phyloP scores from a whole-genome alignment of 2,113 vertebrate genomes.

The Neodon shergylaensis region DNA sequence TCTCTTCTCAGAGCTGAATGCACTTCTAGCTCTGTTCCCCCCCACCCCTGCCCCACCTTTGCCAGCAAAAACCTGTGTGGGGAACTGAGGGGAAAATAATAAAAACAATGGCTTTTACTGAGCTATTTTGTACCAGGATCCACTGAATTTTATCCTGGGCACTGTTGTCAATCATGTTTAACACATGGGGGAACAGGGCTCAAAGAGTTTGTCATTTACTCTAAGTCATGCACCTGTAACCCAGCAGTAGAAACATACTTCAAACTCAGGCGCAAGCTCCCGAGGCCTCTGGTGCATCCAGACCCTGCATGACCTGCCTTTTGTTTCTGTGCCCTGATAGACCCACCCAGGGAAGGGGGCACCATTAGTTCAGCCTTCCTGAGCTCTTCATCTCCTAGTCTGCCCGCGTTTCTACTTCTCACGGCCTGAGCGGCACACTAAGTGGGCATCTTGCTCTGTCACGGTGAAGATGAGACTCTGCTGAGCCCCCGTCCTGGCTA shows the following conservation, averaged over 20 bases:
- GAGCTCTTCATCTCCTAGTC: neutral
- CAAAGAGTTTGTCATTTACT: neutral
- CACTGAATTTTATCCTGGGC: neutral
- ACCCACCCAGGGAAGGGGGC: neutral
- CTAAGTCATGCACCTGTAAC: neutral
- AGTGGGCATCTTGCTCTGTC: neutral
- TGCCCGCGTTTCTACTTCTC: slow-evolving; percentile 2
- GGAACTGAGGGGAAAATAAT: neutral
- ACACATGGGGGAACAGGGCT: neutral
- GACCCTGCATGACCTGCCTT: neutral
- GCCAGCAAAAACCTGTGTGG: neutral
- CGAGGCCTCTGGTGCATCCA: neutral
- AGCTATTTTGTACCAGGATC: neutral
- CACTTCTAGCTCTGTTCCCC: neutral
- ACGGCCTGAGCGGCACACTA: neutral
- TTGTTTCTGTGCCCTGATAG: neutral
- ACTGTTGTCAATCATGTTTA: neutral
- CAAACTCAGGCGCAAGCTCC: neutral
- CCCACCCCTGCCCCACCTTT: neutral
- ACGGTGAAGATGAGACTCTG: neutral
- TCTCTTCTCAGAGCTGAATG: neutral
- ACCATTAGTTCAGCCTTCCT: neutral
- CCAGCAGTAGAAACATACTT: neutral
- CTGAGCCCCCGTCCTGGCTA: neutral
- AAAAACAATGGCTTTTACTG: neutral